These are phyloP conservation scores for Theocolax elegans DNA, from an alignment of 1,140 invertebrate genomes.

Conservation along the genomic window DNA sequence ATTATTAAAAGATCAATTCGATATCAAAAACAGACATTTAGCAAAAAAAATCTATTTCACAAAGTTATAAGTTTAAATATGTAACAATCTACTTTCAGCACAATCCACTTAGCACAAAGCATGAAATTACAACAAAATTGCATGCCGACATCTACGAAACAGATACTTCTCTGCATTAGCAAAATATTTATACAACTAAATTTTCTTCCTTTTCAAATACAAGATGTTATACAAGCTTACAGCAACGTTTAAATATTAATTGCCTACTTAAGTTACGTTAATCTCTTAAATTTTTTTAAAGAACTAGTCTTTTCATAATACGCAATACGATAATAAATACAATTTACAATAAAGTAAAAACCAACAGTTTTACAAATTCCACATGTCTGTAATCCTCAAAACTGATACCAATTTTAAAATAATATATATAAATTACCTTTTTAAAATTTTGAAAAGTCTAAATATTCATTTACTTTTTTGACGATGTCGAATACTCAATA, in stretches of 20 bases:
- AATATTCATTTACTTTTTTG: conserved; percentile 19
- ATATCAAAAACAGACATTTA: too few species aligned
- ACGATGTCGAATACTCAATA: neutral
- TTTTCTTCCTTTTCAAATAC: neutral
- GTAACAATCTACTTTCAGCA: neutral
- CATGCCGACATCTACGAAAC: conserved; percentile 9
- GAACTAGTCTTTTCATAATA: too few species aligned
- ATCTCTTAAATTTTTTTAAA: too few species aligned
- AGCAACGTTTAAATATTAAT: too few species aligned
- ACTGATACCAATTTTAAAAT: neutral
- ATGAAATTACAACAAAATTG: neutral
- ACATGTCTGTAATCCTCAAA: conserved; percentile 25
- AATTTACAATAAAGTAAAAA: conserved; percentile 14
- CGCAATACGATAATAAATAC: conserved; percentile 7
- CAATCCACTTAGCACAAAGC: neutral
- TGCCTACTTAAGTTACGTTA: too few species aligned
- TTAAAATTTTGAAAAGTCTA: conserved; percentile 25
- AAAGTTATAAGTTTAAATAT: too few species aligned
- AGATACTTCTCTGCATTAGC: neutral
- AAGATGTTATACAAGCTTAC: too few species aligned
- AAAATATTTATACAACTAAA: neutral
- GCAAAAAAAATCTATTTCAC: too few species aligned
- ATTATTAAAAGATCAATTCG: too few species aligned
- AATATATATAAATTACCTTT: conserved; percentile 22
- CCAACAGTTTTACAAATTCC: conserved; percentile 24